Conservation (phyloP, 2,888 invertebrate genomes). For the Eristalis intricaria region DNA sequence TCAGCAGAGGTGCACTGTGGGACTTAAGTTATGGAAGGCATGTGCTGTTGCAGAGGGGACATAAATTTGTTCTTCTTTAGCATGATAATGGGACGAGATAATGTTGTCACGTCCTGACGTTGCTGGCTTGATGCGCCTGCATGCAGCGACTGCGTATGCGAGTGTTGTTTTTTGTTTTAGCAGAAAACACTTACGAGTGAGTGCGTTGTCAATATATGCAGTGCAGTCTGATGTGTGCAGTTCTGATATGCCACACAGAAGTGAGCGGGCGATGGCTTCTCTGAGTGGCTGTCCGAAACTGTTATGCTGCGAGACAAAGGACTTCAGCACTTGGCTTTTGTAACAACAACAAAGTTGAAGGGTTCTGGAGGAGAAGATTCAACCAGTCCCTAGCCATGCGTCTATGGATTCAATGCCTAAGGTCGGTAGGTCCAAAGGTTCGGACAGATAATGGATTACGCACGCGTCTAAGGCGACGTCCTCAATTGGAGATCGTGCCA, state of each 20-base stretch:
- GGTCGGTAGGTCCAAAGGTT: too few relatives aligned
- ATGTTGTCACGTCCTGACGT: constrained; percentile 42
- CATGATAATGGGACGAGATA: constrained; percentile 49
- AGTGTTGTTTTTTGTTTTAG: background rate
- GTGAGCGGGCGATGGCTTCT: background rate
- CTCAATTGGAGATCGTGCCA: too few relatives aligned
- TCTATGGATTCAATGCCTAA: too few relatives aligned
- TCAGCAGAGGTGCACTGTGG: constrained; percentile 37
- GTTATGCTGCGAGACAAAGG: too few relatives aligned
- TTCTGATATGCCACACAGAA: background rate
- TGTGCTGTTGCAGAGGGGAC: constrained; percentile 17
- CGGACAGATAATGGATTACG: too few relatives aligned
- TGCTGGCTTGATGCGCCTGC: background rate
- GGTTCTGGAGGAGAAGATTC: too few relatives aligned
- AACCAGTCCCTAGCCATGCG: too few relatives aligned
- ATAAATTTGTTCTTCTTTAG: constrained; percentile 17
- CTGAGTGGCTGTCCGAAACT: too few relatives aligned
- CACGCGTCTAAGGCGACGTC: too few relatives aligned
- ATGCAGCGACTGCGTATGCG: background rate
- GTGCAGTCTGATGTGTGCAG: background rate
- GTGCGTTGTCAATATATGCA: background rate
- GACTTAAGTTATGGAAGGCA: constrained; percentile 29
- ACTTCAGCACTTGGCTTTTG: too few relatives aligned
- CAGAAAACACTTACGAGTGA: background rate
- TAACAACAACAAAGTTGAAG: too few relatives aligned